Conservation (phyloP, 2,888 invertebrate species). For the Scrobipalpa atriplicella region DNA sequence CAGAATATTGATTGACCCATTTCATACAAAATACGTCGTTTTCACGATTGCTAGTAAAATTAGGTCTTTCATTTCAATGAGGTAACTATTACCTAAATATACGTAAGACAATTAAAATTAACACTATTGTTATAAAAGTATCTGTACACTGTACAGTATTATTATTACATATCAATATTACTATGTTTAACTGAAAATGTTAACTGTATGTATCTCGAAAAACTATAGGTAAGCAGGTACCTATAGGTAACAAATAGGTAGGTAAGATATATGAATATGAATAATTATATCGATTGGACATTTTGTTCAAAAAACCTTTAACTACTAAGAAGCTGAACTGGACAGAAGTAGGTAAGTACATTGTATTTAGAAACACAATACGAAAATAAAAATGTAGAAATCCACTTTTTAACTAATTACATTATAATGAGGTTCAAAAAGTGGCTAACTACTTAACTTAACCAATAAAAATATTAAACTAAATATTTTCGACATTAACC, state of each 20-base stretch:
- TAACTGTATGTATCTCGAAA: too few species aligned
- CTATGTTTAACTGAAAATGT: not conserved
- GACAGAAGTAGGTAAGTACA: not conserved
- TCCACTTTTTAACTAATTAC: slow-evolving; percentile 10
- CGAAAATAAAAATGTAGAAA: not conserved
- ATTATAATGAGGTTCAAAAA: not conserved
- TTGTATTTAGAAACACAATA: not conserved
- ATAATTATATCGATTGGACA: too few species aligned
- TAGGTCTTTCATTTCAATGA: too few species aligned
- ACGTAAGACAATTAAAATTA: slow-evolving; percentile 18
- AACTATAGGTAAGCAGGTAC: too few species aligned
- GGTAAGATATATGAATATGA: too few species aligned
- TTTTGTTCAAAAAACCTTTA: not conserved
- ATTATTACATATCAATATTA: slow-evolving; percentile 4
- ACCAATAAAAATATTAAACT: slow-evolving; percentile 9
- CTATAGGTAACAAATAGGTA: too few species aligned
- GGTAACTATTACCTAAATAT: too few species aligned
- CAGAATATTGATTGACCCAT: too few species aligned
- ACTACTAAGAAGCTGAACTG: too few species aligned
- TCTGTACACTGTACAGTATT: slow-evolving; percentile 31
- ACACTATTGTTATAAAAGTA: slow-evolving; percentile 13
- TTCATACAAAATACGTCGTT: too few species aligned
- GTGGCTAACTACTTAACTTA: slow-evolving; percentile 19
- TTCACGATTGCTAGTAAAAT: too few species aligned
- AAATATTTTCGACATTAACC: not conserved